Conservation (phyloP, 2,797 vertebrate species). For the Taeniopygia guttata region DNA sequence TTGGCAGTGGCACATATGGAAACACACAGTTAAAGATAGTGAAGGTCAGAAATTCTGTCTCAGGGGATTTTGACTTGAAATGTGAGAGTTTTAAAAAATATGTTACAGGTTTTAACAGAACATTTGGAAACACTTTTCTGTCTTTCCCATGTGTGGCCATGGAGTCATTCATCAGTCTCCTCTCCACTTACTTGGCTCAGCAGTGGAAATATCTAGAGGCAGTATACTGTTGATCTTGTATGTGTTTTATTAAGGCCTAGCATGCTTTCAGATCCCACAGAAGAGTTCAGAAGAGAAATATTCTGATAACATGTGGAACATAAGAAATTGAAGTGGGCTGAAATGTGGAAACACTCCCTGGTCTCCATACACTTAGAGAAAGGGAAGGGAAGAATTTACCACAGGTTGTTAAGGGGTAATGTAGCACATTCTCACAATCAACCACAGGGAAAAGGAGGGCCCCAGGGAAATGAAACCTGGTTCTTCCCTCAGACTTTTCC, state of each 20-base stretch:
- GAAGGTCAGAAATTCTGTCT: constrained; percentile 18
- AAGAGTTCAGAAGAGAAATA: neutral
- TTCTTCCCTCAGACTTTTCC: neutral
- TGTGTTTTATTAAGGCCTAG: constrained; percentile 7
- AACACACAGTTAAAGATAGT: neutral
- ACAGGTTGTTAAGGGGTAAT: neutral
- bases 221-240: neutral
- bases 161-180: constrained; percentile 1
- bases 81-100: neutral
- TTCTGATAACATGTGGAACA: neutral
- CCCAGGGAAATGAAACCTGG: neutral
- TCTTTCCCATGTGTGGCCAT: neutral
- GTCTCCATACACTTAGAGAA: neutral
- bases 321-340: neutral
- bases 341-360: neutral
- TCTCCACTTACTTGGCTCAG: neutral
- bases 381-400: neutral
- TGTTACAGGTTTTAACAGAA: neutral
- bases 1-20: neutral
- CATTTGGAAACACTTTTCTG: constrained; percentile 44
- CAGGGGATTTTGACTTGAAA: constrained; percentile 17
- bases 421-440: neutral
- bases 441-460: neutral
- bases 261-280: neutral
- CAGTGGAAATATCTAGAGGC: neutral